A percentile compares a stretch with the other conserved stretches of the same genome.
These are phyloP conservation scores for Platypus cylindrus DNA, from an alignment of 2,888 invertebrate species.

Conservation along the genomic window DNA sequence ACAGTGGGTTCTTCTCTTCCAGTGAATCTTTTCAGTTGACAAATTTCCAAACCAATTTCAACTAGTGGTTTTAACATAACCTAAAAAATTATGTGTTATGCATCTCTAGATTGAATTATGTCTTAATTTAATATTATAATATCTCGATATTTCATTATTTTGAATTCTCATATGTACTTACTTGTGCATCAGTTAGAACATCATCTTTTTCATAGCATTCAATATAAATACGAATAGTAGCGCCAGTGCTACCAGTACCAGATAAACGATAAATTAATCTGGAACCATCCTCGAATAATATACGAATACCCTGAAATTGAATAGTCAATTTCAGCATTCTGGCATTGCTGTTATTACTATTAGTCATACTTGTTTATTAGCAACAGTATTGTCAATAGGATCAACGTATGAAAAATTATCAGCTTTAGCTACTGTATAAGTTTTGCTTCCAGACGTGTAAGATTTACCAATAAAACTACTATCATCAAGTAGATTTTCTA, in stretches of 20 bases:
- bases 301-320: slow-evolving; percentile 66
- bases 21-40: slow-evolving; percentile 70
- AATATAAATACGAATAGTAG: slow-evolving; percentile 91
- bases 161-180: slow-evolving; percentile 14
- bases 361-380: slow-evolving; percentile 65
- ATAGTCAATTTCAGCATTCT: no score
- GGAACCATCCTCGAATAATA: slow-evolving; percentile 91
- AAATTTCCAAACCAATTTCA: slow-evolving; percentile 73
- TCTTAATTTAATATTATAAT: not conserved
- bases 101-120: not conserved
- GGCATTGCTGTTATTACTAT: not conserved
- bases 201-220: slow-evolving; percentile 82
- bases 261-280: slow-evolving; percentile 87
- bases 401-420: slow-evolving; percentile 96
- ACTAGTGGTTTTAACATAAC: slow-evolving; percentile 77
- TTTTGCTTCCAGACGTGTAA: slow-evolving; percentile 46
- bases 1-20: slow-evolving; percentile 89
- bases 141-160: not conserved
- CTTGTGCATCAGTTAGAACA: slow-evolving; percentile 50
- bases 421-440: slow-evolving; percentile 63
- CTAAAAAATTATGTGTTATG: slow-evolving; percentile 19
- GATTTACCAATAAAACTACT: slow-evolving; percentile 49
- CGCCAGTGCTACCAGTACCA: slow-evolving; percentile 96
- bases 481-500: slow-evolving; percentile 57
- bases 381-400: slow-evolving; percentile 83